phyloP scores from a whole-genome alignment of 2,113 vertebrate species.

The Microcebus jonahi region DNA sequence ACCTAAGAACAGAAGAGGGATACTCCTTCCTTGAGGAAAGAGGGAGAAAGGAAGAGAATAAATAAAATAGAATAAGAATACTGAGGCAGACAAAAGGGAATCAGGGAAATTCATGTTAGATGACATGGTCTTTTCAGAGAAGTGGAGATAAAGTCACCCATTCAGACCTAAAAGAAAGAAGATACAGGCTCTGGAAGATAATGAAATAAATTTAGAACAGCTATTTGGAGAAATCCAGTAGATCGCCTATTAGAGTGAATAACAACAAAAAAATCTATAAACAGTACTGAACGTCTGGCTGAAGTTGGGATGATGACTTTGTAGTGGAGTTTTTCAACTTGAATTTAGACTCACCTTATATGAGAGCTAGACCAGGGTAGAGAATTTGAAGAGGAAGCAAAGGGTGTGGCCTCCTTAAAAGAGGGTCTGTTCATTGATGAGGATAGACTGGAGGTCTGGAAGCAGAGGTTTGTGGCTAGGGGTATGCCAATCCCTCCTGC shows the following conservation, averaged over 20 bases:
- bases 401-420: not conserved
- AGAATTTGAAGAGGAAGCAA: not conserved
- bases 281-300: not conserved
- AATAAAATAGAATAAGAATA: not conserved
- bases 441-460: not conserved
- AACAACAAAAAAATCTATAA: not conserved
- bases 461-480: not conserved
- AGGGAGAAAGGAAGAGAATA: not conserved
- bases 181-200: not conserved
- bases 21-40: not conserved
- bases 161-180: not conserved
- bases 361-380: not conserved
- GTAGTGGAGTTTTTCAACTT: not conserved
- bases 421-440: not conserved
- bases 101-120: not conserved
- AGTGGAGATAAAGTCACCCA: not conserved
- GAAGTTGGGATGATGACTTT: not conserved
- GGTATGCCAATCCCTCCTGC: not conserved
- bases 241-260: not conserved
- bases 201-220: not conserved
- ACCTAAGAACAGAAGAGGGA: not conserved
- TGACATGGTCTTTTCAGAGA: not conserved
- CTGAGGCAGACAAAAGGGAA: not conserved
- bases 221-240: not conserved
- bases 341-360: not conserved